A percentile compares a stretch with the other conserved stretches of the same genome.
These are phyloP conservation scores for Dynastes grantii DNA, from an alignment of 2,888 invertebrate species.

Conservation along the genomic window DNA sequence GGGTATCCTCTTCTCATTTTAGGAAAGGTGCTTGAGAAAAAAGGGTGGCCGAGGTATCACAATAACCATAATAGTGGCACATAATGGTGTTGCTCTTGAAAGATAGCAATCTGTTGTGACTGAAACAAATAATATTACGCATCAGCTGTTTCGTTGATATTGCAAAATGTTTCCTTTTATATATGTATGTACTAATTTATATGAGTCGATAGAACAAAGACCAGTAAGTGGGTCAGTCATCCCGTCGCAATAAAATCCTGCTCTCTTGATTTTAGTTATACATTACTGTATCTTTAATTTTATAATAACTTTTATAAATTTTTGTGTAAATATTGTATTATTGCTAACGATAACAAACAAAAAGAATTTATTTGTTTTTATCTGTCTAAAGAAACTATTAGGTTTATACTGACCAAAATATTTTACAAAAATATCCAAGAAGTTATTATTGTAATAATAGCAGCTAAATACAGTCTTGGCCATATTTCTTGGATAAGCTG, in stretches of 20 bases:
- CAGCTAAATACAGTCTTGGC: no score
- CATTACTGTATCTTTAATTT: no score
- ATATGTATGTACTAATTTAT: neutral
- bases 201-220: constrained; percentile 1
- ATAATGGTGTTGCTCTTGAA: neutral
- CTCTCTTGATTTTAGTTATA: neutral
- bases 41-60: neutral
- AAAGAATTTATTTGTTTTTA: no score
- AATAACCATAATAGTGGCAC: neutral
- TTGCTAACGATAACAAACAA: no score
- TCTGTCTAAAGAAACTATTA: no score
- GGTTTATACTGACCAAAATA: no score
- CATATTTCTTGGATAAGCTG: no score
- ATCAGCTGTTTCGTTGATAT: neutral
- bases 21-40: constrained; percentile 2
- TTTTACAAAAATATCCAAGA: no score
- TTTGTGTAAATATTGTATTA: no score
- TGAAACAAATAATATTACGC: neutral
- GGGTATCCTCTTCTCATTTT: constrained; percentile 4
- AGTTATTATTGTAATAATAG: no score
- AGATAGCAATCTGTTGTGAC: neutral
- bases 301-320: no score
- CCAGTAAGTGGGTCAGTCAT: neutral
- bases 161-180: neutral
- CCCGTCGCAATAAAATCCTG: no score